Base-by-base conservation (phyloP, 2,113 vertebrate genomes). In the Chinchilla lanigera region DNA sequence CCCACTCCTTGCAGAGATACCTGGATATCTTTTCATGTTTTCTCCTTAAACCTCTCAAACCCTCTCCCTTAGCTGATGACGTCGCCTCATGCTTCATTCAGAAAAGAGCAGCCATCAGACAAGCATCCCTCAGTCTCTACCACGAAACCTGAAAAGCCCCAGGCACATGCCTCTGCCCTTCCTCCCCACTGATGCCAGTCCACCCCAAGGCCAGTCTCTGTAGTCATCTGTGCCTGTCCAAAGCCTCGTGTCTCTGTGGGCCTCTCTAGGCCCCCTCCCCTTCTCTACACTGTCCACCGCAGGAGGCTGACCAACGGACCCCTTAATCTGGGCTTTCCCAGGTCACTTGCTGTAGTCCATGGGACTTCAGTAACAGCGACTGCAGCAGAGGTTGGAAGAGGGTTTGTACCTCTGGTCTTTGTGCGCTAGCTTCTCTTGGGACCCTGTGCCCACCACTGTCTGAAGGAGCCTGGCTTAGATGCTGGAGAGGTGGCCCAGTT, bases 171-270 rank as follows among this genome's bases (percentile, higher is more conserved):
- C 7, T 17, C 12, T 58, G 61, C 50, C 50, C 35, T 33, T 30
- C 28, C 1, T 33, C 24, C 26, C 41, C 1, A 1, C 88, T 0
- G 11, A 19, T 60, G 54, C 12, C 6, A 20, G 50, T 22, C 7
- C 2, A 24, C 33, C 80, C 20, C 52, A 2, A 1, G 17, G 26
- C 38, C 81, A 41, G 61, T 20, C 47, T 73, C 44, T 16, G 38
- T 0, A 0, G 28, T 3, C 50, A 58, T 44, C 47, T 6, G 41
- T 20, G 8, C 14, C 56, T 8, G 0, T 50, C 73, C 0, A 1
- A 8, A 4, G 52, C 81, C 12, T 14, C 5, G 0, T 0, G 0
- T 52, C 89, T 67, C 58, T 35, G 61, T 41, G 33, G 3, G 20
- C 75, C 63, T 41, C 47, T 92, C 83, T 22, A 77, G 88, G 11